Evolutionary conservation across 2,888 invertebrate genomes (phyloP), one percentile per base, ranked within the genome.

Genomic region (Boloria euphrosyne): DNA sequence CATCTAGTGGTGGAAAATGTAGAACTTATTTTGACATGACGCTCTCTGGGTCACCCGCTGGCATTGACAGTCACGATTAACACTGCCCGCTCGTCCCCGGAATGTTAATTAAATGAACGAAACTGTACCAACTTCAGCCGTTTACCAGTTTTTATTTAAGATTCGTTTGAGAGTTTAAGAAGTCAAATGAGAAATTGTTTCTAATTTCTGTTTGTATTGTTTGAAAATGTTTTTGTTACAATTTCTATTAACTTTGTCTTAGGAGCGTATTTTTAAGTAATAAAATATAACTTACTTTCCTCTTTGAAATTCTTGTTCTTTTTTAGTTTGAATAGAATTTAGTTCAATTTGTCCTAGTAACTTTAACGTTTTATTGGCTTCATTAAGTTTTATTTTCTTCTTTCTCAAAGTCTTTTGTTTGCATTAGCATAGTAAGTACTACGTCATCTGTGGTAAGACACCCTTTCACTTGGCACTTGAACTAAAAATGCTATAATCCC

Each of bases 81-180:
- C 74, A 73, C 62, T 74, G 70, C 71, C 75, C 76, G 73, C 74
- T 71, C 72, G 76, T 79, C 81, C 79, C 76, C 70, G 76, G 82
- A 84, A 85, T 84, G 82, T 87, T 88, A 87, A 89, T 89, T 86
- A 87, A 89, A 88, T 87, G 83, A 66, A 72, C 75, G 72, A 77
- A 84, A 82, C 81, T 81, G 80, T 76, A 74, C 73, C 74, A 85
- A 86, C 78, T 85, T 87, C 75, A 60, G 67, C 76, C 63, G 68
- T 81, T 84, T 76, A 46, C 10, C 53, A 74, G 76, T 80, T 80
- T 75, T 72, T 78, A 71, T 80, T 78, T 80, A 80, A 79, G 77
- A 80, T 80, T 79, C 77, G 77, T 78, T 79, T 74, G 66, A 51
- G 46, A 70, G 55, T 68, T 65, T 57, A 18, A 53, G 31, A 67